These are phyloP conservation scores for Stenopsyche tienmushanensis DNA, from an alignment of 1,140 invertebrate species.

Conservation along the genomic window DNA sequence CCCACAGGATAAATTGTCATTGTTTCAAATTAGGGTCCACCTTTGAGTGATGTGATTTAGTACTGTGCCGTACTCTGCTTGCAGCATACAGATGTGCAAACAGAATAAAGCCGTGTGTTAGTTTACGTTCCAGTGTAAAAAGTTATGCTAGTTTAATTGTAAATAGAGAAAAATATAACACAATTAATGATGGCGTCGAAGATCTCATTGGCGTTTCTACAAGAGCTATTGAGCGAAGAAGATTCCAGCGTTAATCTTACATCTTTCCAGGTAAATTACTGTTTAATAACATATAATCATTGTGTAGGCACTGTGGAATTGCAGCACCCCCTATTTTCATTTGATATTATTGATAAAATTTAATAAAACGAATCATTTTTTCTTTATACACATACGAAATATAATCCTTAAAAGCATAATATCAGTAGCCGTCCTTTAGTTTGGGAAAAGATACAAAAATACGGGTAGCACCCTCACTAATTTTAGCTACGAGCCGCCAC, in stretches of 20 bases:
- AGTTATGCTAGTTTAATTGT: neutral
- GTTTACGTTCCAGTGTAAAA: neutral
- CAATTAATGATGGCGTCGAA: slow-evolving; percentile 26
- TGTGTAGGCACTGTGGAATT: no score
- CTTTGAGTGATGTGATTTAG: slow-evolving; percentile 30
- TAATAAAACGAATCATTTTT: no score
- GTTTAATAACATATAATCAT: neutral
- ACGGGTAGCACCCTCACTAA: no score
- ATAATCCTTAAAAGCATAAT: no score
- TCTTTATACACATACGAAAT: no score
- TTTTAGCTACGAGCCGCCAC: no score
- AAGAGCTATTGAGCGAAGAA: slow-evolving; percentile 49
- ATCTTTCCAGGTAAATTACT: slow-evolving; percentile 34
- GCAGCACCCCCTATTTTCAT: no score
- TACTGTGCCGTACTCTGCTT: neutral
- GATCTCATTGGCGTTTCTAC: slow-evolving; percentile 45
- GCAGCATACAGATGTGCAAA: neutral
- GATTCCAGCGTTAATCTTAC: slow-evolving; percentile 50
- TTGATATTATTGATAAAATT: neutral
- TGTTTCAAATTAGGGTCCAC: slow-evolving; percentile 27
- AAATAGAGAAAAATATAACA: neutral
- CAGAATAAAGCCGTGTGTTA: neutral
- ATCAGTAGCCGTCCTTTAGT: no score
- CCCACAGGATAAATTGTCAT: slow-evolving; percentile 34
- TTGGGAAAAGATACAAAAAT: no score